These are phyloP conservation scores for Nebria brevicollis DNA, from an alignment of 2,888 invertebrate genomes.

Conservation along the genomic window DNA sequence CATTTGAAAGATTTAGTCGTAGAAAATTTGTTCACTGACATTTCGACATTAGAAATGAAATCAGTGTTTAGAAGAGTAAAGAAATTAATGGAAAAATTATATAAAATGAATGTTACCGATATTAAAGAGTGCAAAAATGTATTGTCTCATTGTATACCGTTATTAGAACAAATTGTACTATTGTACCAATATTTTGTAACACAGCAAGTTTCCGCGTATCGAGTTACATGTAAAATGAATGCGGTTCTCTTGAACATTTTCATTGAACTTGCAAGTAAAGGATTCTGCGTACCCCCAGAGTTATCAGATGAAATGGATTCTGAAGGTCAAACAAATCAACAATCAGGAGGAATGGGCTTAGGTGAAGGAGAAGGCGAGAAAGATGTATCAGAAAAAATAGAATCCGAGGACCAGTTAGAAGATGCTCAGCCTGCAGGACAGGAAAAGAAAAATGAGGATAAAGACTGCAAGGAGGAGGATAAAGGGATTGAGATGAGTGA, in stretches of 20 bases:
- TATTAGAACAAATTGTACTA: constrained; percentile 80
- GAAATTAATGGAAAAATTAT: constrained; percentile 61
- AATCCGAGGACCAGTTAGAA: constrained; percentile 91
- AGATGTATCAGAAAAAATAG: constrained; percentile 93
- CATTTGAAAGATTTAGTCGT: constrained; percentile 75
- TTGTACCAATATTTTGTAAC: constrained; percentile 83
- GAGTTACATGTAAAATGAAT: constrained; percentile 83
- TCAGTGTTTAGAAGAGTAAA: constrained; percentile 58
- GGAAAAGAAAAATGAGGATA: constrained; percentile 73
- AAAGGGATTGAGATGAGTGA: constrained; percentile 96
- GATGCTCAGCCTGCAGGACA: constrained; percentile 86
- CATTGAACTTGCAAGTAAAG: constrained; percentile 83
- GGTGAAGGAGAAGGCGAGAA: constrained; percentile 94
- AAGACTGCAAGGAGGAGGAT: constrained; percentile 87
- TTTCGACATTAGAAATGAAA: constrained; percentile 68
- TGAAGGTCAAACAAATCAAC: constrained; percentile 59
- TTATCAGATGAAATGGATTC: constrained; percentile 77
- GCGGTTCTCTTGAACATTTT: constrained; percentile 87
- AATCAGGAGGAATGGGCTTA: constrained; percentile 81
- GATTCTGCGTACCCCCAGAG: constrained; percentile 93
- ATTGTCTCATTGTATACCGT: constrained; percentile 65
- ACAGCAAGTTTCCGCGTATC: constrained; percentile 80
- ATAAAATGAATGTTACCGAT: constrained; percentile 59
- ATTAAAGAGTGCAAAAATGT: constrained; percentile 52
- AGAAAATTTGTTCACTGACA: constrained; percentile 71